A percentile compares a stretch with the other conserved stretches of the same genome.
These are phyloP conservation scores for Oreohelix idahoensis DNA, from an alignment of 1,140 invertebrate species.

Conservation along the genomic window DNA sequence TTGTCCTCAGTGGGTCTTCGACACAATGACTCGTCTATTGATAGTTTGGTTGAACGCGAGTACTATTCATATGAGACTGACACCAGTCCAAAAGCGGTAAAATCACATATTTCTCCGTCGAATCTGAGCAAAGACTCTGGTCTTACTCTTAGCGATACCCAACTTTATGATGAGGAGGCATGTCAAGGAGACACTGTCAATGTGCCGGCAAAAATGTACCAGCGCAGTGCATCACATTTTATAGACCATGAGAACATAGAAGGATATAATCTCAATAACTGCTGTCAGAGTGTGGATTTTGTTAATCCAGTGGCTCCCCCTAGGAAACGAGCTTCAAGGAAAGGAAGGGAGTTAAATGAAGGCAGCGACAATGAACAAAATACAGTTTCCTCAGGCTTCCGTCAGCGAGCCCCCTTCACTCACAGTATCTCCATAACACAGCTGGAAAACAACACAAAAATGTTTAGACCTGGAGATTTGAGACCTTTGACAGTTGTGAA, in stretches of 20 bases:
- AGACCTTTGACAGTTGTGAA: constrained; percentile 47
- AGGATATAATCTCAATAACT: background rate
- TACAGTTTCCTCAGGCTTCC: background rate
- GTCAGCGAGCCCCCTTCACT: background rate
- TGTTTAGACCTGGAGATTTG: background rate
- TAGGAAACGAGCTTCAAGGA: constrained; percentile 42
- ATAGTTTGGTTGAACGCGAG: constrained; percentile 84
- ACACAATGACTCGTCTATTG: constrained; percentile 81
- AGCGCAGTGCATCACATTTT: constrained; percentile 13
- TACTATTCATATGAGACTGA: constrained; percentile 67
- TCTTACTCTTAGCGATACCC: constrained; percentile 86
- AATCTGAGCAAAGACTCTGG: constrained; percentile 87
- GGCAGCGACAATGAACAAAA: background rate
- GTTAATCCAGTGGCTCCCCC: constrained; percentile 60
- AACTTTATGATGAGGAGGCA: constrained; percentile 82
- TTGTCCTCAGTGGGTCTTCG: constrained; percentile 33
- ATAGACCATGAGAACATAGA: background rate
- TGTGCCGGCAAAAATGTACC: background rate
- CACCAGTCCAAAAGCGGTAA: constrained; percentile 78
- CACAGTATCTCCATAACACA: background rate
- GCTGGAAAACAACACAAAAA: background rate
- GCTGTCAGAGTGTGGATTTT: background rate
- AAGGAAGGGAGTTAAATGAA: constrained; percentile 31
- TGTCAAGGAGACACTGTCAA: background rate
- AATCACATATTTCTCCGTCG: constrained; percentile 85